A percentile compares a stretch with the other conserved stretches of the same genome.
These are phyloP conservation scores for Camelus bactrianus DNA, from an alignment of 2,113 vertebrate species.

Conservation along the genomic window DNA sequence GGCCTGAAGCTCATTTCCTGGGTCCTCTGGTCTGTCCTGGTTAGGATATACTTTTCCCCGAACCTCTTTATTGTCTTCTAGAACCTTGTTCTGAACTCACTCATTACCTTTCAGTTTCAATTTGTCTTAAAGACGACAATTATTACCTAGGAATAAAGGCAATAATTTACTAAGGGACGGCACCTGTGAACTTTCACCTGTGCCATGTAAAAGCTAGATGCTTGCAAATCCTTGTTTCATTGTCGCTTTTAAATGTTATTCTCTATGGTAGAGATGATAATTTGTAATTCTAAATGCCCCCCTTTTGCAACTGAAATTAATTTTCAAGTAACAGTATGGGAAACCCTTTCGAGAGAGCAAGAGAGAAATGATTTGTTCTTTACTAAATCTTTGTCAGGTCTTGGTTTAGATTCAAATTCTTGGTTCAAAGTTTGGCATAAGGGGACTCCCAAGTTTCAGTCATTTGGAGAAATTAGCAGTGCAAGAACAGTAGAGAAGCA, in stretches of 20 bases:
- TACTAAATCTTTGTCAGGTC: constrained; percentile 24
- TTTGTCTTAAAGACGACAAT: constrained; percentile 31
- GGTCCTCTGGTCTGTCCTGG: background rate
- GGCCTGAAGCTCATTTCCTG: background rate
- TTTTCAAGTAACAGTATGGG: constrained; percentile 19
- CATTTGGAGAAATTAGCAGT: background rate
- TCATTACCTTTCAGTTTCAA: background rate
- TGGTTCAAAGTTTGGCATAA: background rate
- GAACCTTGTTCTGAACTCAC: background rate
- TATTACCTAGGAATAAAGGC: constrained; percentile 1
- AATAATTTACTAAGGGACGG: constrained; percentile 1
- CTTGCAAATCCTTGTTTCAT: constrained; percentile 31
- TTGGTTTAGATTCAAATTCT: background rate
- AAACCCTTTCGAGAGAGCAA: background rate
- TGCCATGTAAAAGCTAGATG: background rate
- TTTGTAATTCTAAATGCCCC: constrained; percentile 27
- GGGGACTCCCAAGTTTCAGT: background rate
- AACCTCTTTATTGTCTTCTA: background rate
- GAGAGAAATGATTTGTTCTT: background rate
- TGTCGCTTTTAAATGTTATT: constrained; percentile 48
- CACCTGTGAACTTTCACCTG: background rate
- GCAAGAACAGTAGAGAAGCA: background rate
- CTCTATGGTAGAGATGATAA: background rate
- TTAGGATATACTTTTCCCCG: background rate
- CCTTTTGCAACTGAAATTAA: background rate